Percentiles rank a stretch among this genome's conserved stretches.
These are phyloP conservation scores for Lophius piscatorius DNA, from an alignment of 2,113 vertebrate genomes.

Conservation along the genomic window DNA sequence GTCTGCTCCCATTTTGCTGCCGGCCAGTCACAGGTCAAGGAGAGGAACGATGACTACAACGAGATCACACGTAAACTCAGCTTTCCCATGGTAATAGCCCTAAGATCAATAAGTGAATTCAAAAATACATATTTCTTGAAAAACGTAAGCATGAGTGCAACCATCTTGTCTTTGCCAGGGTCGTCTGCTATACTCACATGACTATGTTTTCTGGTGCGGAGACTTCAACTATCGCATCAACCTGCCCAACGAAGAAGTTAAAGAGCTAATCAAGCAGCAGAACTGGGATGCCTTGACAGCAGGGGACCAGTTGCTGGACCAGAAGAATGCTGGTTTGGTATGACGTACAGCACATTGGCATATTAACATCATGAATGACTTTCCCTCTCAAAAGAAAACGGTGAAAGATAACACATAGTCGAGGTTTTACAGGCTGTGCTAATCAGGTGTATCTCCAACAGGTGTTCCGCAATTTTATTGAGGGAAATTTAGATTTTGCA, in stretches of 20 bases:
- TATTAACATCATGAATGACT: background rate
- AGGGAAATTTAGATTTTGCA: constrained; percentile 94
- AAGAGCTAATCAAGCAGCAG: constrained; percentile 92
- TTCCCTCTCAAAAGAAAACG: background rate
- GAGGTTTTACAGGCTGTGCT: background rate
- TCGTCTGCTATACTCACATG: constrained; percentile 94
- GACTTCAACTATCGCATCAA: constrained; percentile 98
- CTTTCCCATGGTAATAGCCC: constrained; percentile 91
- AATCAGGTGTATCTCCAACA: constrained; percentile 55
- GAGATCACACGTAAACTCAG: constrained; percentile 94
- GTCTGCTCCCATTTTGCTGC: constrained; percentile 98
- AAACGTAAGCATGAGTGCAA: background rate
- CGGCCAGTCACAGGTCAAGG: constrained; percentile 96
- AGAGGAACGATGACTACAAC: constrained; percentile 95
- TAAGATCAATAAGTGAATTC: background rate
- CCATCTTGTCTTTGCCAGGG: constrained; percentile 78
- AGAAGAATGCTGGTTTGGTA: constrained; percentile 93
- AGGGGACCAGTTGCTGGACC: constrained; percentile 94
- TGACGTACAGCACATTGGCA: background rate
- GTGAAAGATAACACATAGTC: too few species aligned
- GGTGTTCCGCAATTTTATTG: constrained; percentile 93
- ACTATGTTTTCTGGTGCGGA: constrained; percentile 99
- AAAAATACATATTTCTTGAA: background rate
- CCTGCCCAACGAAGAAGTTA: constrained; percentile 96
- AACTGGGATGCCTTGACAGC: constrained; percentile 92